A percentile compares a stretch with the other conserved stretches of the same genome.
phyloP scores from a whole-genome alignment of 2,113 vertebrate genomes.

The Chascanopsetta lugubris region DNA sequence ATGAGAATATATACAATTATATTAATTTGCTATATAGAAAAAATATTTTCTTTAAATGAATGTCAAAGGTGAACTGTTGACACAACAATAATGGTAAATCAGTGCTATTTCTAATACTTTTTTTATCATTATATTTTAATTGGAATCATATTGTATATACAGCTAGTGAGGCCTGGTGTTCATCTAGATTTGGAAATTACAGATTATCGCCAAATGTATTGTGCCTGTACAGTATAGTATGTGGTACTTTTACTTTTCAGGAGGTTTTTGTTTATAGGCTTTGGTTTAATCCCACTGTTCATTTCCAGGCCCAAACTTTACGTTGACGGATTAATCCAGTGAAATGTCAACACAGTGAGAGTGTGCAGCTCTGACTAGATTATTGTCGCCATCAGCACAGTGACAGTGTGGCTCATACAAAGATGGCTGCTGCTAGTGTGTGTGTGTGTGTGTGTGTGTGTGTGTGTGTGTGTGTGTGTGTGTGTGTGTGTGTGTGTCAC shows the following conservation, averaged over 20 bases:
- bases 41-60: too few relatives aligned
- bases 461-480: constrained; percentile 16
- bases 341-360: constrained; percentile 2
- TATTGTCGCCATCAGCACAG: constrained; percentile 36
- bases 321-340: constrained; percentile 7
- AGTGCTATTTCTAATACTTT: too few relatives aligned
- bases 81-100: too few relatives aligned
- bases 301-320: constrained; percentile 8
- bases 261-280: too few relatives aligned
- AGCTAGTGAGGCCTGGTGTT: too few relatives aligned
- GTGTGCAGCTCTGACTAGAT: constrained; percentile 26
- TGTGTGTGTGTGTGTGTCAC: constrained; percentile 14
- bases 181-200: too few relatives aligned
- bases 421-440: constrained; percentile 64
- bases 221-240: background rate
- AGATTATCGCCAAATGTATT: too few relatives aligned
- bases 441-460: constrained; percentile 16
- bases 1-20: too few relatives aligned
- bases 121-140: too few relatives aligned
- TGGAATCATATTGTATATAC: too few relatives aligned
- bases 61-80: too few relatives aligned
- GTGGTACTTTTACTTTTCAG: background rate
- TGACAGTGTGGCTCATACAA: constrained; percentile 30
- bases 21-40: too few relatives aligned
- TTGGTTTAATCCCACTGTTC: constrained; percentile 4